These are phyloP conservation scores for Serranus cabrilla DNA, from an alignment of 2,797 vertebrate genomes.

Conservation along the genomic window DNA sequence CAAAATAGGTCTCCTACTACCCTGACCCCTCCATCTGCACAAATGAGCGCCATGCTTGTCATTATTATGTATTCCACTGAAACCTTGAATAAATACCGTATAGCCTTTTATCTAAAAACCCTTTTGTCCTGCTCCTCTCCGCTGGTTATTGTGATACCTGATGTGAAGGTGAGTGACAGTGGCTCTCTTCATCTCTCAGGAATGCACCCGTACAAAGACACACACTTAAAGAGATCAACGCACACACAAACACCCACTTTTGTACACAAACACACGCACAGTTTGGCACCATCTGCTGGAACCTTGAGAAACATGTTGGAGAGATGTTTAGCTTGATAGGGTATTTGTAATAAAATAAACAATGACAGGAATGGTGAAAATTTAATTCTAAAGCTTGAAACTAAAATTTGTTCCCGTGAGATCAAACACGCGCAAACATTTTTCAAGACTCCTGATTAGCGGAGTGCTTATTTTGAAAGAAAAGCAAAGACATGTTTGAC, in stretches of 20 bases:
- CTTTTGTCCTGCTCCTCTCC: slow-evolving; percentile 23
- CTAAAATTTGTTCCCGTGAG: not conserved
- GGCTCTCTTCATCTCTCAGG: slow-evolving; percentile 29
- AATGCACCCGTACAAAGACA: slow-evolving; percentile 5
- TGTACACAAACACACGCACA: slow-evolving; percentile 29
- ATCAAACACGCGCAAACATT: not conserved
- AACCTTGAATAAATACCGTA: slow-evolving; percentile 30
- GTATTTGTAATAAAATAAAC: slow-evolving; percentile 13
- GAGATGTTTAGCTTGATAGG: not conserved
- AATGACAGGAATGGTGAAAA: not conserved
- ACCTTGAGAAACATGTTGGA: slow-evolving; percentile 31
- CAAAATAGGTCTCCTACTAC: not conserved
- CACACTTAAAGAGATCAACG: not conserved
- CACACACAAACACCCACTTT: slow-evolving; percentile 14
- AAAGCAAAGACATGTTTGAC: slow-evolving; percentile 25
- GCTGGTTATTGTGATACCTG: slow-evolving; percentile 27
- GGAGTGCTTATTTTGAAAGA: slow-evolving; percentile 27
- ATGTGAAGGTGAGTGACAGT: slow-evolving; percentile 45
- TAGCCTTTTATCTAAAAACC: slow-evolving; percentile 24
- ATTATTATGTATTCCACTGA: slow-evolving; percentile 21
- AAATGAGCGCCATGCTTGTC: slow-evolving; percentile 1
- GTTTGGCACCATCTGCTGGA: slow-evolving; percentile 78
- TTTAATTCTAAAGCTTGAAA: not conserved
- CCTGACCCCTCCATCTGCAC: slow-evolving; percentile 15
- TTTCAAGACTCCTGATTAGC: slow-evolving; percentile 9